Evolutionary conservation across 1,140 invertebrate species (phyloP), one percentile per base, ranked within the genome.

Genomic region (Pogonomyrmex californicus): DNA sequence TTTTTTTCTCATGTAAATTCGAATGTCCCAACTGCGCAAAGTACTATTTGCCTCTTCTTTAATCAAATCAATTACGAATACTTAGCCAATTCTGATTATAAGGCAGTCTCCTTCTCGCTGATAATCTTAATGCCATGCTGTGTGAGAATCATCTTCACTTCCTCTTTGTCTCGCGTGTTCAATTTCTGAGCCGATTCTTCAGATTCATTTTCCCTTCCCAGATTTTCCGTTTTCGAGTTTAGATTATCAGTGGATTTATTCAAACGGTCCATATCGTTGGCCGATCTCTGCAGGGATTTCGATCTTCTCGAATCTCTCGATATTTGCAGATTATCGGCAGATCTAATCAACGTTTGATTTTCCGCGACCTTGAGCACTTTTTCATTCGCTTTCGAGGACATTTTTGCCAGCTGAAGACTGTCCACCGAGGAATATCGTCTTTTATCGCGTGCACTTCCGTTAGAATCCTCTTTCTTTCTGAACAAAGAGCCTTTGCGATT

Each of bases 51-150:
- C 36, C 14, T 49, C 10, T 2, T 23, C 23, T 47, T 10, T 66
- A 79, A 54, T 44, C 23, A 17, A 78, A 17, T 41, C 23, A 62
- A 30, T 79, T 54, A 17, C 12, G 10, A 81, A 44, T 68, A 12
- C 4, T 78, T 30, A 2, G 6, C 7, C 23, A 41, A 23, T n/a
- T 70, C 91, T 70, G 54, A 89, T 95, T 96, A 97, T 89, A 97
- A 96, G 81, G 97, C 96, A 63, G 97, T 97, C 91, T 97, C 97
- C 51, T 97, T 97, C 92, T 97, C 97, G 90, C 97, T 97, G 38
- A 97, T 97, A 51, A 97, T 97, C 92, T 97, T 97, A 87, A 97
- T 97, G 17, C 97, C 97, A 88, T 97, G 97, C 91, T 97, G 97
- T 3, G 97, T 97, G 60, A 97, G 95, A 90, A 97, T 97, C 94